These are phyloP conservation scores for Cryptoprocta ferox DNA, from an alignment of 2,797 vertebrate species.

Conservation along the genomic window DNA sequence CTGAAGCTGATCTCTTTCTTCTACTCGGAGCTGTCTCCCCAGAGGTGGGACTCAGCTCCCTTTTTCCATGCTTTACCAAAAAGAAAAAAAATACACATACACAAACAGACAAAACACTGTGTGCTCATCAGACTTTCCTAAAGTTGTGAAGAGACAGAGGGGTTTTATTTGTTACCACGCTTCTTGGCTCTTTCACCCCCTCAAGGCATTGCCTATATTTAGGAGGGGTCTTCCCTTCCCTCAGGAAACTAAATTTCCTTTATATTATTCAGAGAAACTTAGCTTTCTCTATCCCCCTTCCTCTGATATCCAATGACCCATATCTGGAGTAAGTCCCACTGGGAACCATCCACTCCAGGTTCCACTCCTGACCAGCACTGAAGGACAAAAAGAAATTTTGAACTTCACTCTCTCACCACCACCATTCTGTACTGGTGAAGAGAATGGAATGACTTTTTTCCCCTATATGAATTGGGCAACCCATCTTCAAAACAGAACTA, in stretches of 20 bases:
- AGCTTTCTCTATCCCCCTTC: not conserved
- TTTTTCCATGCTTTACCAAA: slow-evolving; percentile 12
- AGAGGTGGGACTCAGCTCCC: not conserved
- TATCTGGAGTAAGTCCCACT: not conserved
- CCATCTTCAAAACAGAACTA: not conserved
- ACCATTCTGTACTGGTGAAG: not conserved
- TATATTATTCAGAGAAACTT: not conserved
- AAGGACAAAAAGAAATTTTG: slow-evolving; percentile 5
- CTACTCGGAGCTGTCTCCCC: not conserved
- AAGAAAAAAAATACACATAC: not conserved
- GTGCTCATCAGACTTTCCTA: not conserved
- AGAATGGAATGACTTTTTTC: not conserved
- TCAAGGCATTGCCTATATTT: not conserved
- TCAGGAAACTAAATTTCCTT: not conserved
- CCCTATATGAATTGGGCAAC: not conserved
- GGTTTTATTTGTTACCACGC: not conserved
- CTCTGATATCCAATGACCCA: not conserved
- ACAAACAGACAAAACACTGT: not conserved
- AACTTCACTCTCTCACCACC: not conserved
- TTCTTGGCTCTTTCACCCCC: not conserved
- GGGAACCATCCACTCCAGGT: not conserved
- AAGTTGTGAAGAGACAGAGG: not conserved
- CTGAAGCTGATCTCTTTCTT: not conserved
- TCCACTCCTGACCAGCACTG: not conserved
- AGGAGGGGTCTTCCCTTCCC: not conserved